phyloP scores from a whole-genome alignment of 2,888 invertebrate genomes.

The Tetheella fluctuosa region DNA sequence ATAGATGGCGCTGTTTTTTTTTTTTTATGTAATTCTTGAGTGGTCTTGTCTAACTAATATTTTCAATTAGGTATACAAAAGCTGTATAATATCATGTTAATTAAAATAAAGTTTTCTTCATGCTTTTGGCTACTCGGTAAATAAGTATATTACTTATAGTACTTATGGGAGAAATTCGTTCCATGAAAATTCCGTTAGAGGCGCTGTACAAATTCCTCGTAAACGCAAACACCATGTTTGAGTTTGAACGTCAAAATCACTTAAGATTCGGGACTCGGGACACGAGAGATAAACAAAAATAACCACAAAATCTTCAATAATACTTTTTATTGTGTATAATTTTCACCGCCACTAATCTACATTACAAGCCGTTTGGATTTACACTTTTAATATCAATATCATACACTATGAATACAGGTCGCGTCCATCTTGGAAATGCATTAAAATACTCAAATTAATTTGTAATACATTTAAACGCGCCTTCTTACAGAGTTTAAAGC shows the following conservation, averaged over 20 bases:
- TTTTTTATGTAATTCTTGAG: too few relatives aligned
- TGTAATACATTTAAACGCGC: neutral
- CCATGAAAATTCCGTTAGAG: too few relatives aligned
- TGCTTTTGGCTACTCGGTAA: too few relatives aligned
- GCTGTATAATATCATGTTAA: too few relatives aligned
- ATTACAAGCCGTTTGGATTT: conserved; percentile 5
- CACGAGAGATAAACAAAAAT: too few relatives aligned
- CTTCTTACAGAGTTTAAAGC: conserved; percentile 1
- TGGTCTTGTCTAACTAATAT: neutral
- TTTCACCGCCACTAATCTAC: conserved; percentile 12
- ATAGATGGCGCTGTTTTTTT: neutral
- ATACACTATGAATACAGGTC: neutral
- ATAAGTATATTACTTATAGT: too few relatives aligned
- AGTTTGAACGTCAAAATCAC: too few relatives aligned
- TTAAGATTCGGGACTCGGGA: too few relatives aligned
- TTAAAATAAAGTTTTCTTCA: too few relatives aligned
- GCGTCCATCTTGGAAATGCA: conserved; percentile 1
- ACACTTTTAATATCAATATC: conserved; percentile 6
- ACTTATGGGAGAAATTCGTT: neutral
- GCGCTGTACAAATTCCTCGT: too few relatives aligned
- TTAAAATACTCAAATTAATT: neutral
- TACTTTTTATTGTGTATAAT: conserved; percentile 15
- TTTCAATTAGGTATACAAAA: too few relatives aligned
- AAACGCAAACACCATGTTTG: too few relatives aligned
- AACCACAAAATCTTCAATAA: conserved; percentile 3